Evolutionary conservation across 2,113 vertebrate species (phyloP).

Genomic region (Narcine bancroftii): DNA sequence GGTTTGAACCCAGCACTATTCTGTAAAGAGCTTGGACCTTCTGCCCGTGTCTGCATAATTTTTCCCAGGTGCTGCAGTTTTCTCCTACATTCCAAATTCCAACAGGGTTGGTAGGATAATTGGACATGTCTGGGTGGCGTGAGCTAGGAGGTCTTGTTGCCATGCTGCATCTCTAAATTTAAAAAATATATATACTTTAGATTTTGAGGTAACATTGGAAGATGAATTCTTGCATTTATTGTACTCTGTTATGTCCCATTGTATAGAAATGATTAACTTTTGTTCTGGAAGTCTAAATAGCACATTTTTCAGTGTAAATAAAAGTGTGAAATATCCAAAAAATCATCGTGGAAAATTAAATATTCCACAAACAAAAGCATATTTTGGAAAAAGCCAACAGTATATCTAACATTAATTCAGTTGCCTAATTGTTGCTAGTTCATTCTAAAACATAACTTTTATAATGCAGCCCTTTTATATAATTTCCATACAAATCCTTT

Average conservation of each 20-base stretch:
- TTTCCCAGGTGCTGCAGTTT: too few species aligned
- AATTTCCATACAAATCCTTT: not conserved
- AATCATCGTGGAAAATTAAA: not conserved
- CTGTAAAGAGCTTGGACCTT: too few species aligned
- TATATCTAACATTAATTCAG: not conserved
- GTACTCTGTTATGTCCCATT: not conserved
- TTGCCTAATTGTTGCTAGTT: not conserved
- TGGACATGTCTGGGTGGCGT: too few species aligned
- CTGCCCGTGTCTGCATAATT: too few species aligned
- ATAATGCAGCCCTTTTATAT: not conserved
- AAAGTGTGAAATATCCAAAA: not conserved
- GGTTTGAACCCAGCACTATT: too few species aligned
- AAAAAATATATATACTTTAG: not conserved
- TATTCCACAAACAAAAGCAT: not conserved
- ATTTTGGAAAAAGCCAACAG: not conserved
- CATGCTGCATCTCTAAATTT: too few species aligned
- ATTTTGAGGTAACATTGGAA: not conserved
- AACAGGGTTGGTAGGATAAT: too few species aligned
- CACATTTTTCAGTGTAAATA: slow-evolving; percentile 11
- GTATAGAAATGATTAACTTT: not conserved
- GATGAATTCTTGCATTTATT: not conserved
- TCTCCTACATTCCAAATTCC: too few species aligned
- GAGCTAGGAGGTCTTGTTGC: too few species aligned
- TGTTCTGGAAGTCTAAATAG: not conserved
- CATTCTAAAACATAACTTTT: not conserved